Evolutionary conservation across 64 coral and sea anemone genomes (phyloP).

Genomic region (Montipora foliosa): DNA sequence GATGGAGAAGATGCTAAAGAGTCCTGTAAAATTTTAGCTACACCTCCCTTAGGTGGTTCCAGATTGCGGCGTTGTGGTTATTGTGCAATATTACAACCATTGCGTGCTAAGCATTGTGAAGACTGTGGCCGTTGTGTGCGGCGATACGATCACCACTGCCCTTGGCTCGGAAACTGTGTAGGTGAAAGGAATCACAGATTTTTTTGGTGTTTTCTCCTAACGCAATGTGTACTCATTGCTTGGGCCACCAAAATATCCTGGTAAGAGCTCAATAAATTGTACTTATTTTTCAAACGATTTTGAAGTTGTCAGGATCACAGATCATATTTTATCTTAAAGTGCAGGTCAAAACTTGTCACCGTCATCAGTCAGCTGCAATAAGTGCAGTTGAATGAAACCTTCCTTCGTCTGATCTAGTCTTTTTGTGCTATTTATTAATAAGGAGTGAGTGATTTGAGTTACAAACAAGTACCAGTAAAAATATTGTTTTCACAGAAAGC

Average conservation of each 20-base stretch:
- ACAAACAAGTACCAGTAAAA: too few relatives aligned
- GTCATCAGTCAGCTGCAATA: too few relatives aligned
- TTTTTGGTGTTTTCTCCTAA: slow-evolving; percentile 95
- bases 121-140: slow-evolving; percentile 97
- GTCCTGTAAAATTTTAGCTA: slow-evolving; percentile 90
- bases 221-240: slow-evolving; percentile 72
- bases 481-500: too few relatives aligned
- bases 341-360: too few relatives aligned
- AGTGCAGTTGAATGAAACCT: too few relatives aligned
- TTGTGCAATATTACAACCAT: slow-evolving; percentile 92
- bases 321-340: too few relatives aligned
- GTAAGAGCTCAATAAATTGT: slow-evolving; percentile 20
- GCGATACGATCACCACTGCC: slow-evolving; percentile 98
- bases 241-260: slow-evolving; percentile 91
- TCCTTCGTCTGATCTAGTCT: too few relatives aligned
- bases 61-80: slow-evolving; percentile 95
- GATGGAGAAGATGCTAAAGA: slow-evolving; percentile 86
- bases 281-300: not conserved
- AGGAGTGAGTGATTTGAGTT: too few relatives aligned
- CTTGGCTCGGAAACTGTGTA: slow-evolving; percentile 98
- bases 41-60: slow-evolving; percentile 82
- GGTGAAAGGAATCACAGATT: slow-evolving; percentile 99
- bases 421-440: too few relatives aligned
- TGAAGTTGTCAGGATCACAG: not conserved
- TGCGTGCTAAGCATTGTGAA: slow-evolving; percentile 97